Conservation (phyloP, 1,140 invertebrate species). For the Zaprionus vittiger region DNA sequence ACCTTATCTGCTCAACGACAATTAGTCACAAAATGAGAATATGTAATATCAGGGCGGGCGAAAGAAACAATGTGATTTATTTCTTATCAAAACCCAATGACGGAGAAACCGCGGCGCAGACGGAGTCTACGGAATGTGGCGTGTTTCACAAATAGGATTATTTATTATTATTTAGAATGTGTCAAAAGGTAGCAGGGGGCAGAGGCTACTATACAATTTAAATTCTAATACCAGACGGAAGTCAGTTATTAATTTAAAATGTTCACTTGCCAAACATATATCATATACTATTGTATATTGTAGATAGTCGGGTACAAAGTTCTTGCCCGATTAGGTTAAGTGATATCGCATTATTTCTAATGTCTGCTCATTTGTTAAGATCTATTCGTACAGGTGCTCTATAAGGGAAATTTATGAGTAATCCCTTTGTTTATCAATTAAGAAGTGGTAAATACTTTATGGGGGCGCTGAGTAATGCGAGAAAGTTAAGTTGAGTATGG, state of each 20-base stretch:
- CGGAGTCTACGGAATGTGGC: background rate
- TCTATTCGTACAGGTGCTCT: constrained; percentile 15
- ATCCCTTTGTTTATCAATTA: constrained; percentile 9
- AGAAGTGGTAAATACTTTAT: background rate
- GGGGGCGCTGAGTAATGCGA: background rate
- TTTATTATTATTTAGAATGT: background rate
- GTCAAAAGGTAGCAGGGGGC: background rate
- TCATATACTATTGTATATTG: background rate
- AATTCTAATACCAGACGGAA: background rate
- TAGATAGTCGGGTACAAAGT: background rate
- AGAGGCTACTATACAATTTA: background rate
- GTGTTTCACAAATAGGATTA: background rate
- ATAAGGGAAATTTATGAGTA: background rate
- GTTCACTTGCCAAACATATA: background rate
- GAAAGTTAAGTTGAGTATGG: background rate
- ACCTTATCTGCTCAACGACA: constrained; percentile 18
- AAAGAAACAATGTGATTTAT: constrained; percentile 42
- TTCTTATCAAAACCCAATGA: constrained; percentile 30
- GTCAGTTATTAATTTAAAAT: background rate
- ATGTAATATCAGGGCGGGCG: background rate
- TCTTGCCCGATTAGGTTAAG: background rate
- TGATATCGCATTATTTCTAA: constrained; percentile 1
- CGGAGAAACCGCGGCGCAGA: background rate
- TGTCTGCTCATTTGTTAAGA: background rate
- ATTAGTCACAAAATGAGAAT: constrained; percentile 53